Percentiles rank a stretch among this genome's conserved stretches.
phyloP scores from a whole-genome alignment of 2,113 vertebrate species.

The Pseudopodoces humilis region DNA sequence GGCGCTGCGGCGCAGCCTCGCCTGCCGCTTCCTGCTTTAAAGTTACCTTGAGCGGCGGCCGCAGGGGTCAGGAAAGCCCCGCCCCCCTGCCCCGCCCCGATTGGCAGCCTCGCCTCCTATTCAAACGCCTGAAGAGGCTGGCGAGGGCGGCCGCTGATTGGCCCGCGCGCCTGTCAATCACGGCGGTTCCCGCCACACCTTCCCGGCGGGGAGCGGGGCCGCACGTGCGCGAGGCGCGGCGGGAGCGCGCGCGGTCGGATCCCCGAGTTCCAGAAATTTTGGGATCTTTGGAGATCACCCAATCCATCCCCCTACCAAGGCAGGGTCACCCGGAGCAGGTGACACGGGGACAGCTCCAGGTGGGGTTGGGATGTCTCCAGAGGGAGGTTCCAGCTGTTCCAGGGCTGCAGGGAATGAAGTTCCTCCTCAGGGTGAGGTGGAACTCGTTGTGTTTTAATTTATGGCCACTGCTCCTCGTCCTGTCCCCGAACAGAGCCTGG shows the following conservation, averaged over 20 bases:
- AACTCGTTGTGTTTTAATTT: background rate
- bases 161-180: background rate
- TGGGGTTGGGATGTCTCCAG: background rate
- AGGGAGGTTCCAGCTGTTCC: background rate
- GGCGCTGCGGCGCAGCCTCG: slow-evolving; percentile 63
- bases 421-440: background rate
- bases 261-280: background rate
- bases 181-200: background rate
- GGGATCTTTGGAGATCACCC: background rate
- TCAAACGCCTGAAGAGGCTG: background rate
- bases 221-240: background rate
- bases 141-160: background rate
- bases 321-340: background rate
- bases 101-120: background rate
- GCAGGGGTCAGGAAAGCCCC: slow-evolving; percentile 89
- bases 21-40: slow-evolving; percentile 94
- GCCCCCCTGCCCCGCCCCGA: background rate
- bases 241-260: background rate
- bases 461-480: background rate
- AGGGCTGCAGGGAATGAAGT: background rate
- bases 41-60: slow-evolving; percentile 99
- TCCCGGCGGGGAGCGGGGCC: background rate
- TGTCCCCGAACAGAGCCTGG: background rate
- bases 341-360: background rate
- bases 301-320: rapidly evolving